Evolutionary conservation across 2,888 invertebrate species (phyloP).

Genomic region (Drosophila rubida): DNA sequence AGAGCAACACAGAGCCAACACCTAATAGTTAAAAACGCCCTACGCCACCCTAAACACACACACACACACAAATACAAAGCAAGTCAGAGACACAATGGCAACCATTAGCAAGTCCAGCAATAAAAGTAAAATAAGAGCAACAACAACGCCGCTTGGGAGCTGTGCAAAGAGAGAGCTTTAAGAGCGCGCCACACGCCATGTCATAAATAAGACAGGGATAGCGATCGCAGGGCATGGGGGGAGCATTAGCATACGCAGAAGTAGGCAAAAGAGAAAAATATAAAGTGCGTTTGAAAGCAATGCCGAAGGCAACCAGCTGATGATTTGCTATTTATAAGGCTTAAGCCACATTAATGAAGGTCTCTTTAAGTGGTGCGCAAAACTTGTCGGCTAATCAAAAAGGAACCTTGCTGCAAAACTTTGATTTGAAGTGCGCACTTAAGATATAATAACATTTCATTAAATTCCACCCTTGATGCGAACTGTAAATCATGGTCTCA

Average conservation of each 20-base stretch:
- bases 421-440: slow-evolving; percentile 3
- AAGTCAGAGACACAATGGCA: slow-evolving; percentile 40
- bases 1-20: slow-evolving; percentile 46
- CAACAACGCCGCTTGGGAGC: slow-evolving; percentile 16
- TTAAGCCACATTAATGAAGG: slow-evolving; percentile 15
- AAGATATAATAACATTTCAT: slow-evolving; percentile 5
- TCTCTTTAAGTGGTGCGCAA: slow-evolving; percentile 5
- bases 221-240: not conserved
- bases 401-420: not conserved
- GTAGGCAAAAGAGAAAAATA: slow-evolving; percentile 39
- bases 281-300: slow-evolving; percentile 48
- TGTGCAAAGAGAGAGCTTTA: slow-evolving; percentile 25
- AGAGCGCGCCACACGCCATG: slow-evolving; percentile 39
- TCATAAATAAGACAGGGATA: slow-evolving; percentile 30
- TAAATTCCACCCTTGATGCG: not conserved
- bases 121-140: slow-evolving; percentile 23
- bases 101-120: slow-evolving; percentile 57
- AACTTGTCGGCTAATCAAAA: not conserved
- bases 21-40: slow-evolving; percentile 26
- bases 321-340: slow-evolving; percentile 65
- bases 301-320: slow-evolving; percentile 69
- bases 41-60: slow-evolving; percentile 15
- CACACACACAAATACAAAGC: not conserved
- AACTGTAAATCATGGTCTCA: not conserved
- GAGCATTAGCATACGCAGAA: slow-evolving; percentile 53